These are phyloP conservation scores for Peromyscus nudipes DNA, from an alignment of 2,797 vertebrate species.

Conservation along the genomic window DNA sequence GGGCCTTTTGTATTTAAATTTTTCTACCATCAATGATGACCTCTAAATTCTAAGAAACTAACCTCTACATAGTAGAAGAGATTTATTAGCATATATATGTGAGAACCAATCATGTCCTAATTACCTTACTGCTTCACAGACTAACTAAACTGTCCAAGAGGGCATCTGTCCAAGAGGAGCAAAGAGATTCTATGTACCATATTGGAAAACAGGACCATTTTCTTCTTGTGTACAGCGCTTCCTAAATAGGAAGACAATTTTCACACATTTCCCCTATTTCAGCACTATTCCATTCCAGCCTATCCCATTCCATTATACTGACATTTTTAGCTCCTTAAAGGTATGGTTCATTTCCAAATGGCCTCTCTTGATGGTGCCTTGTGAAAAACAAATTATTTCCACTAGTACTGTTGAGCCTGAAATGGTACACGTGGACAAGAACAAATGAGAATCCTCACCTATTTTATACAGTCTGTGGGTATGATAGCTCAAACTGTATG, in stretches of 20 bases:
- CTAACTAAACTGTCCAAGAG: conserved; percentile 57
- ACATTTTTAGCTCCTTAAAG: background rate
- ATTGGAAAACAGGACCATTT: conserved; percentile 12
- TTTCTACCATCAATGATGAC: conserved; percentile 55
- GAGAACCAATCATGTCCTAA: conserved; percentile 62
- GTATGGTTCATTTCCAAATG: background rate
- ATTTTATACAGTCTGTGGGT: background rate
- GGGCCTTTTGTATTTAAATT: conserved; percentile 53
- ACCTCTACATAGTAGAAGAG: conserved; percentile 65
- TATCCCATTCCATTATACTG: background rate
- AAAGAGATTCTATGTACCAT: conserved; percentile 52
- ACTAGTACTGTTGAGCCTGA: background rate
- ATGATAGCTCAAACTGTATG: background rate
- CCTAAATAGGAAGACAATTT: conserved; percentile 33
- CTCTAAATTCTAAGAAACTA: conserved; percentile 72
- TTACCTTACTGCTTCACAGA: conserved; percentile 73
- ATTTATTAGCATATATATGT: conserved; percentile 76
- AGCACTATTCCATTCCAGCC: background rate
- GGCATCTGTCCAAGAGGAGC: conserved; percentile 74
- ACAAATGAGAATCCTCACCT: background rate
- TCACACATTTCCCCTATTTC: conserved; percentile 10
- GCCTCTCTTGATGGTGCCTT: background rate
- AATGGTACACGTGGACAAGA: background rate
- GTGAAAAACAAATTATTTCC: conserved; percentile 7
- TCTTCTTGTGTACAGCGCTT: conserved; percentile 26